These are phyloP conservation scores for Lomographa bimaculata DNA, from an alignment of 2,888 invertebrate genomes.

Conservation along the genomic window DNA sequence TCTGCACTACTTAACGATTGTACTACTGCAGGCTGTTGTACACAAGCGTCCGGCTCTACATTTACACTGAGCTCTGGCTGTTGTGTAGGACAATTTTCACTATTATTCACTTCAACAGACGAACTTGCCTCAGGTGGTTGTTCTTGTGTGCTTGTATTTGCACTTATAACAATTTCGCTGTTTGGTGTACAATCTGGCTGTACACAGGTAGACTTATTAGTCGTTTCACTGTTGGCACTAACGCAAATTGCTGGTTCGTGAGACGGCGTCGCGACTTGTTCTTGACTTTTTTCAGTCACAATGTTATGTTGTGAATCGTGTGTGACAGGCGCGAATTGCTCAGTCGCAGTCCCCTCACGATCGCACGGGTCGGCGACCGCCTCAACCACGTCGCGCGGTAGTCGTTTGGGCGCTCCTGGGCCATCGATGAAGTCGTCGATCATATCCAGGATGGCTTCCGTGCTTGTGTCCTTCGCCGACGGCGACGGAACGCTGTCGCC, in stretches of 20 bases:
- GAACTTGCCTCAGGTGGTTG: constrained; percentile 45
- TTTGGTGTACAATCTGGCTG: constrained; percentile 36
- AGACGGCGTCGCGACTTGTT: constrained; percentile 27
- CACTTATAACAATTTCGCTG: constrained; percentile 28
- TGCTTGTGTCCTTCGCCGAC: constrained; percentile 75
- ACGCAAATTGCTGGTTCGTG: constrained; percentile 35
- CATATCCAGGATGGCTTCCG: constrained; percentile 80
- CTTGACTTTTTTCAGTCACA: constrained; percentile 23
- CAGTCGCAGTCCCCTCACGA: not conserved
- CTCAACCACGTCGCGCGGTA: constrained; percentile 40
- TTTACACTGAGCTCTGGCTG: constrained; percentile 18
- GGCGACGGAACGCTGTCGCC: constrained; percentile 77
- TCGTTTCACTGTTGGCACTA: constrained; percentile 46
- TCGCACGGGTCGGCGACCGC: constrained; percentile 22
- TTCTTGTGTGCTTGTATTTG: constrained; percentile 39
- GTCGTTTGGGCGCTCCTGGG: constrained; percentile 69
- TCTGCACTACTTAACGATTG: constrained; percentile 62
- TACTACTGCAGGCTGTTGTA: constrained; percentile 24
- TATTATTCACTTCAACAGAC: constrained; percentile 36
- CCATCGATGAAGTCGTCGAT: constrained; percentile 80
- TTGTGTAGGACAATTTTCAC: constrained; percentile 22
- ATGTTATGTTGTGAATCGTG: constrained; percentile 1
- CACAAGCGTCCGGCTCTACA: constrained; percentile 20
- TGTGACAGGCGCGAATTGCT: constrained; percentile 2
- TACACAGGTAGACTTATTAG: constrained; percentile 24